Evolutionary conservation across 2,888 invertebrate species (phyloP), one percentile per base, ranked within the genome.

Genomic region (Acrocera orbiculus): DNA sequence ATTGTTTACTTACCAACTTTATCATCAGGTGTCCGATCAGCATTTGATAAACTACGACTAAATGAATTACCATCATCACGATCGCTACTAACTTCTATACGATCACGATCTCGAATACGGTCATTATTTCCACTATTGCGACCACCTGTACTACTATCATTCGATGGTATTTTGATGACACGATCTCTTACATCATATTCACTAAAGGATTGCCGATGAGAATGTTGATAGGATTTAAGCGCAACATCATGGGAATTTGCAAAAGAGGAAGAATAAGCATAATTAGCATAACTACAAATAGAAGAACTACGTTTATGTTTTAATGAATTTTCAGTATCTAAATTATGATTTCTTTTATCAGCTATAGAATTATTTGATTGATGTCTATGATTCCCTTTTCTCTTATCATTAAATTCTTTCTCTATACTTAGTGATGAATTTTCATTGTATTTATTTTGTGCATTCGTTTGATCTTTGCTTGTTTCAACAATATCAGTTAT

Each of bases 11-110:
- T 51, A 76, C 77, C 77, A 48, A 70, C 75, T 73, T 86, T 85
- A 56, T 87, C 86, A 50, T 85, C 86, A 8, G 76, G 70, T 22
- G 81, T 79, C 31, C 75, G 75, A 51, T 83, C 83, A 15, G 80
- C 74, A 57, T 80, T 81, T 49, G 80, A 81, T 43, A 82, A 67
- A 61, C 82, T 82, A 47, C 83, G 69, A 36, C 79, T 77, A 53
- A 82, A 81, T 45, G 70, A 55, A 32, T 51, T 47, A 26, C 47
- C 54, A 30, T 49, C 49, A 22, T 52, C 56, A 27, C 46, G 43
- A 38, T 49, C 48, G 23, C 54, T 53, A 14, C 30, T 29, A n/a
- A 25, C 22, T 22, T 22, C 22, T 4, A 30, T 39, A 13, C 15
- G 42, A 43, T 37, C 42, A 61, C 57, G 47, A 58, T 57, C 41